Conservation (phyloP, 2,113 vertebrate species). For the Laterallus jamaicensis region DNA sequence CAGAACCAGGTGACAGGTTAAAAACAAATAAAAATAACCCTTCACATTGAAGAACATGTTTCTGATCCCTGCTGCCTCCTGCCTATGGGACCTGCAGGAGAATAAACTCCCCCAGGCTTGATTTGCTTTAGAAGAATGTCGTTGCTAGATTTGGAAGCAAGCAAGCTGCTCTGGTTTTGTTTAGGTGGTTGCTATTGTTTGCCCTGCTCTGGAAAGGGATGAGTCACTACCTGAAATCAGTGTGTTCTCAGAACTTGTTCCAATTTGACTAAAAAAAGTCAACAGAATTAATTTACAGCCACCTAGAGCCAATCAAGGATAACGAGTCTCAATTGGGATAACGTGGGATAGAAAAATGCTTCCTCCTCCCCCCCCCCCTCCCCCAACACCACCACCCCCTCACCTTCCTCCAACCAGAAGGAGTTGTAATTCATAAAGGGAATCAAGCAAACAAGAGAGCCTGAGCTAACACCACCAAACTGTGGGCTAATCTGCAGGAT, state of each 20-base stretch:
- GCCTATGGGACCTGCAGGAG: not conserved
- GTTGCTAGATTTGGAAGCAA: not conserved
- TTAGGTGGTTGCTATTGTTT: constrained; percentile 36
- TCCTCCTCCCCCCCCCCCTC: rapidly evolving
- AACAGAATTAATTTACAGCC: not conserved
- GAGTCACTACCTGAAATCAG: constrained; percentile 7
- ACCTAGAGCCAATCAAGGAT: not conserved
- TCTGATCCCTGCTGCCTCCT: constrained; percentile 16
- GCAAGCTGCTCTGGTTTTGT: not conserved
- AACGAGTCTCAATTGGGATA: not conserved
- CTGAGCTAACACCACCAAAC: constrained; percentile 7
- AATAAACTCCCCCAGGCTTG: not conserved
- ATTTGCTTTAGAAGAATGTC: not conserved
- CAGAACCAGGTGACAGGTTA: not conserved
- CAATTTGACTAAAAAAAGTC: not conserved
- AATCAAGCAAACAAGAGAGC: constrained; percentile 13
- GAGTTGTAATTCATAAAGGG: constrained; percentile 42
- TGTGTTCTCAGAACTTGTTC: not conserved
- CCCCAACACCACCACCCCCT: not conserved
- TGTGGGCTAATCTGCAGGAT: constrained; percentile 48
- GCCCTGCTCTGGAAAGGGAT: not conserved
- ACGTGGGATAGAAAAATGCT: not conserved
- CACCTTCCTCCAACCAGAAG: not conserved
- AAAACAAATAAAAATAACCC: constrained; percentile 31
- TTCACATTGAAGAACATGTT: not conserved